Evolutionary conservation across 2,113 vertebrate species (phyloP).

Genomic region (Artemisiospiza belli): DNA sequence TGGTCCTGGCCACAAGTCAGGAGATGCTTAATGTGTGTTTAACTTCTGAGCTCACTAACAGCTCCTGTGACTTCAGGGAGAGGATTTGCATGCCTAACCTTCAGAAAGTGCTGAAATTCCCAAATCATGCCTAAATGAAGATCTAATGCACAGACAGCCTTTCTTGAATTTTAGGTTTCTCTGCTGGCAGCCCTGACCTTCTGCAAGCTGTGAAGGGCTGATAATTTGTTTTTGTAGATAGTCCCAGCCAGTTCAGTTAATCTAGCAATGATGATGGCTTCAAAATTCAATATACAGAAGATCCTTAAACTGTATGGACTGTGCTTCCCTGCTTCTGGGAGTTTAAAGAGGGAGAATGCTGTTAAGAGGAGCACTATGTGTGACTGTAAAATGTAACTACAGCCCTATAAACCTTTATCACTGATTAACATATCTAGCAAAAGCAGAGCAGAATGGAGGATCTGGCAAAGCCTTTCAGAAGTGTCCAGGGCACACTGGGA

Average conservation of each 20-base stretch:
- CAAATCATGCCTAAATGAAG: not conserved
- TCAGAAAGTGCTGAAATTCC: not conserved
- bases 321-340: not conserved
- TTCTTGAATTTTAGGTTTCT: not conserved
- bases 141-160: not conserved
- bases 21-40: not conserved
- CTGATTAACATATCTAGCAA: not conserved
- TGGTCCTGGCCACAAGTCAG: not conserved
- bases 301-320: not conserved
- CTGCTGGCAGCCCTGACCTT: not conserved
- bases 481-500: accelerated
- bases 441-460: not conserved
- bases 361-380: not conserved
- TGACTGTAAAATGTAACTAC: not conserved
- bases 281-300: not conserved
- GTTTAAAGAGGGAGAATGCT: not conserved
- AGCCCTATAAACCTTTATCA: not conserved
- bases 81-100: not conserved
- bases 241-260: not conserved
- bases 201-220: not conserved
- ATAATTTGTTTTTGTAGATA: not conserved
- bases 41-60: not conserved
- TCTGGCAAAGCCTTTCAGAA: not conserved
- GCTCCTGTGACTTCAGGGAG: not conserved
- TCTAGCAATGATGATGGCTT: not conserved